Conservation (phyloP, 2,113 vertebrate genomes). For the Carassius carassius region DNA sequence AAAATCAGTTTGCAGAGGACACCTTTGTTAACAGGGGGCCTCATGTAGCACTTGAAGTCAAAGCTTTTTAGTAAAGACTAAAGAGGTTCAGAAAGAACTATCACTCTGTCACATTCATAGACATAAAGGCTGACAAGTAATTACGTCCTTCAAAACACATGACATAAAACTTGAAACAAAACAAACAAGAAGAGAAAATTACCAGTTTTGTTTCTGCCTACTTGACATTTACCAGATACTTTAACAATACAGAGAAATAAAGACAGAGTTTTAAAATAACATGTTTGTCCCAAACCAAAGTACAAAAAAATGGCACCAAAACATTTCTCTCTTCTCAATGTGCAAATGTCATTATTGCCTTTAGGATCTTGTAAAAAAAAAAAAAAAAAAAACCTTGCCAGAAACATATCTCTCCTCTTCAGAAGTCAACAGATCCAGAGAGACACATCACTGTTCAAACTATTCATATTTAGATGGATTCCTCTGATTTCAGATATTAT, state of each 20-base stretch:
- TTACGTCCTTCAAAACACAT: constrained; percentile 6
- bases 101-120: not conserved
- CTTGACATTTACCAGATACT: constrained; percentile 27
- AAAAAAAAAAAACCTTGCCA: not conserved
- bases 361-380: constrained; percentile 9
- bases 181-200: not conserved
- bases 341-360: not conserved
- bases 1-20: not conserved
- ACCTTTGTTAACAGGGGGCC: not conserved
- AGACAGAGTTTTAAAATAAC: not conserved
- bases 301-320: constrained; percentile 31
- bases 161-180: not conserved
- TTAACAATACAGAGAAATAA: not conserved
- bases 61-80: not conserved
- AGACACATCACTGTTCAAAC: not conserved
- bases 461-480: not conserved
- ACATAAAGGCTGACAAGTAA: not conserved
- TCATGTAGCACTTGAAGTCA: not conserved
- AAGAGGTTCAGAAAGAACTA: not conserved
- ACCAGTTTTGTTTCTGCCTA: not conserved
- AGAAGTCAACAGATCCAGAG: not conserved
- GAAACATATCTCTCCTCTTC: not conserved
- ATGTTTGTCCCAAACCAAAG: constrained; percentile 1
- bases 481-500: not conserved
- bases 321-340: not conserved